These are phyloP conservation scores for Anoplopoma fimbria DNA, from an alignment of 2,113 vertebrate genomes.

Conservation along the genomic window DNA sequence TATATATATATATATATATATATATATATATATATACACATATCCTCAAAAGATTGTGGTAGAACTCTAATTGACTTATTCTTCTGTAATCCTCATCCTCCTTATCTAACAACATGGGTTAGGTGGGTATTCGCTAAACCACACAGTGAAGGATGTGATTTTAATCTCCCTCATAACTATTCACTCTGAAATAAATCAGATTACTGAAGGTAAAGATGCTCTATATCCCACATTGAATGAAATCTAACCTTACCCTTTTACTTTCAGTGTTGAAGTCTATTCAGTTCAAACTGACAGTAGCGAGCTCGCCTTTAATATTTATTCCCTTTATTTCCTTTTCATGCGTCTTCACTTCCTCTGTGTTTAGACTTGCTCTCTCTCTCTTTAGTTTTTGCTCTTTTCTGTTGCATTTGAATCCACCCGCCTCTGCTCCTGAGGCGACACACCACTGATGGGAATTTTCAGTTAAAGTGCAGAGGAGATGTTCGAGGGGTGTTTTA, in stretches of 20 bases:
- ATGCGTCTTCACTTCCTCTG: neutral
- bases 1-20: no score
- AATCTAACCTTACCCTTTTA: neutral
- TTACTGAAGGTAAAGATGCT: neutral
- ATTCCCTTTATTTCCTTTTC: neutral
- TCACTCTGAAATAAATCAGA: neutral
- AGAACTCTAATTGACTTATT: neutral
- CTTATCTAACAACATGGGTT: neutral
- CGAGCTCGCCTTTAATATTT: neutral
- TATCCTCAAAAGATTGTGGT: no score
- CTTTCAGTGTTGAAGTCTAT: neutral
- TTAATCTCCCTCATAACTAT: neutral
- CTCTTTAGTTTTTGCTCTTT: neutral
- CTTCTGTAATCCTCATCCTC: neutral
- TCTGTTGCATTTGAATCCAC: conserved; percentile 13
- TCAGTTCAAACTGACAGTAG: neutral
- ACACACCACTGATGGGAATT: conserved; percentile 34
- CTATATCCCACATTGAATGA: neutral
- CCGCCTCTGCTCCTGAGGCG: neutral
- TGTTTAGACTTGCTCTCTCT: neutral
- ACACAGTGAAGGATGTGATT: neutral
- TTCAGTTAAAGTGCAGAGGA: conserved; percentile 55
- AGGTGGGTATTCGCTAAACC: neutral
- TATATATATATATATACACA: no score
- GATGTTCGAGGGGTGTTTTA: conserved; percentile 22